phyloP scores from a whole-genome alignment of 2,888 invertebrate genomes.

The Phasia obesa region DNA sequence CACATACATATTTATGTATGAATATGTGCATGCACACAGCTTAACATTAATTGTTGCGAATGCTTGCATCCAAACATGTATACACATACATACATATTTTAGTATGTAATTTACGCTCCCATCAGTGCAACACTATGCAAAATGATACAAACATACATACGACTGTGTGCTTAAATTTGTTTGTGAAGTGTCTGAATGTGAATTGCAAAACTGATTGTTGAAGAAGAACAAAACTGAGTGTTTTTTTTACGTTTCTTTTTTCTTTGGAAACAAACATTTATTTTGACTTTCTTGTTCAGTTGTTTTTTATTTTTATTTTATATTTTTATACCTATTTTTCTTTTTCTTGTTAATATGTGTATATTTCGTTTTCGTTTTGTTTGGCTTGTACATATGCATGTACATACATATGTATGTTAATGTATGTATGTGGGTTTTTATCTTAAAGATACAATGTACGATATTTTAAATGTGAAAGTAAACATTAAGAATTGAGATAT shows the following conservation, averaged over 20 bases:
- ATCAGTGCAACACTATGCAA: neutral
- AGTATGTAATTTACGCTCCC: neutral
- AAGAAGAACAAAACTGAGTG: constrained; percentile 46
- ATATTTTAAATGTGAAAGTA: constrained; percentile 59
- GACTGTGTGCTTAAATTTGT: constrained; percentile 3
- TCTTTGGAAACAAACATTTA: constrained; percentile 33
- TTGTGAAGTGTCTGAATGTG: constrained; percentile 11
- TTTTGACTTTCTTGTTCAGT: constrained; percentile 34
- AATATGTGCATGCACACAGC: neutral
- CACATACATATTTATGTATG: neutral
- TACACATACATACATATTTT: neutral
- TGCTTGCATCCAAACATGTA: neutral
- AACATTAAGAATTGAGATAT: constrained; percentile 60
- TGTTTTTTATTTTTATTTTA: too few relatives aligned
- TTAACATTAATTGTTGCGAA: constrained; percentile 19
- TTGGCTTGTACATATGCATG: neutral
- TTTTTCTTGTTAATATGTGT: constrained; percentile 24
- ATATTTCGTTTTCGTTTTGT: neutral
- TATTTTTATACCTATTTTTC: neutral
- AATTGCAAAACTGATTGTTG: constrained; percentile 28
- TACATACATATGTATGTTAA: constrained; percentile 17
- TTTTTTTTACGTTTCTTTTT: neutral
- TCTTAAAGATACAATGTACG: constrained; percentile 64
- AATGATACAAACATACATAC: neutral
- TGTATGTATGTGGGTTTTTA: constrained; percentile 57